Percentiles rank a stretch among this genome's conserved stretches.
Evolutionary conservation across 2,888 invertebrate species (phyloP).

Genomic region (Papilio gigon): DNA sequence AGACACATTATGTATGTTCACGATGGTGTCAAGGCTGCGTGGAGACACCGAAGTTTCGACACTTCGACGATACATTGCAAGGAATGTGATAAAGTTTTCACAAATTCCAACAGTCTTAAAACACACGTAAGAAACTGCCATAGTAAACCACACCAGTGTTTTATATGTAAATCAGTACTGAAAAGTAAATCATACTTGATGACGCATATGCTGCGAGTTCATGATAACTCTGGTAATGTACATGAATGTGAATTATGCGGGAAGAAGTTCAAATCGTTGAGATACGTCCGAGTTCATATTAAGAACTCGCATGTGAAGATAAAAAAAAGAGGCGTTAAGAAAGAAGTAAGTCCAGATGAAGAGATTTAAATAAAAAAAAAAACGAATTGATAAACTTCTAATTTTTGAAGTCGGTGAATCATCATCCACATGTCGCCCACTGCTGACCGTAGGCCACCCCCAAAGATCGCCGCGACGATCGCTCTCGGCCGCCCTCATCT

Average conservation of each 20-base stretch:
- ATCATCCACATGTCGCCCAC: too few relatives aligned
- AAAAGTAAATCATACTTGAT: conserved; percentile 50
- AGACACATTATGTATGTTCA: conserved; percentile 45
- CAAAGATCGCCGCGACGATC: too few relatives aligned
- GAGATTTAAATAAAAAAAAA: neutral
- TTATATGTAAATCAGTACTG: conserved; percentile 50
- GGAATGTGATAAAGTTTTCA: conserved; percentile 46
- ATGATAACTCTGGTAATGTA: conserved; percentile 51
- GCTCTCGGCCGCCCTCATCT: too few relatives aligned
- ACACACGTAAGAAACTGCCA: conserved; percentile 53
- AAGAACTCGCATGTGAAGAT: conserved; percentile 48
- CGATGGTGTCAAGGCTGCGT: conserved; percentile 26
- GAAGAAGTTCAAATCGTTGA: conserved; percentile 52
- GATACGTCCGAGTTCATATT: conserved; percentile 54
- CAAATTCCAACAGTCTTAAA: conserved; percentile 43
- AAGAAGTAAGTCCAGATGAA: neutral
- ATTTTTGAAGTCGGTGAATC: too few relatives aligned
- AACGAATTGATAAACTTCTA: too few relatives aligned
- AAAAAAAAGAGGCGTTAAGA: conserved; percentile 2
- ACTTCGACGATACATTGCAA: conserved; percentile 42
- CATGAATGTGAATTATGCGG: conserved; percentile 53
- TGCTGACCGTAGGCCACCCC: too few relatives aligned
- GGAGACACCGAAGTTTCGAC: conserved; percentile 4
- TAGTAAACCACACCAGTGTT: conserved; percentile 47
- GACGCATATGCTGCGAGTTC: conserved; percentile 52